phyloP scores from a whole-genome alignment of 2,888 invertebrate species.

The Drosophila gaucha region DNA sequence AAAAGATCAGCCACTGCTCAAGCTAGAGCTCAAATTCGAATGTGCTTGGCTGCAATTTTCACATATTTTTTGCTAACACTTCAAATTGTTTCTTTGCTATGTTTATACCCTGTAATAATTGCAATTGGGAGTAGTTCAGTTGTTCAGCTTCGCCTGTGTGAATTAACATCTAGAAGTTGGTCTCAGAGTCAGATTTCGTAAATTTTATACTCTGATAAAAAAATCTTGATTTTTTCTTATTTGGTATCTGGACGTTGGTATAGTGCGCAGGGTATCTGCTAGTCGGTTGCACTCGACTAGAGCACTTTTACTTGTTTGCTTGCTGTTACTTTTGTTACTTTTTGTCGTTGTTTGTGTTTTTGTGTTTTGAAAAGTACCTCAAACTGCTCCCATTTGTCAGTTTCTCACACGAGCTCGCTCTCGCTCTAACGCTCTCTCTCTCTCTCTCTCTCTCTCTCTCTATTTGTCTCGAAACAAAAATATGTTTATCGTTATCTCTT shows the following conservation, averaged over 20 bases:
- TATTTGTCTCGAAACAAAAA: slow-evolving; percentile 11
- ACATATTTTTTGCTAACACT: slow-evolving; percentile 41
- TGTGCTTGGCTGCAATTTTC: slow-evolving; percentile 25
- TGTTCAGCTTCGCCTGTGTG: too few species aligned
- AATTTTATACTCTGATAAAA: too few species aligned
- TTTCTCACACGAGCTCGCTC: slow-evolving; percentile 1
- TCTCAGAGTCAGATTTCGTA: too few species aligned
- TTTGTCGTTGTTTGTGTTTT: slow-evolving; percentile 28
- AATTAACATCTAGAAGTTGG: too few species aligned
- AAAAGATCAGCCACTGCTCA: slow-evolving; percentile 31
- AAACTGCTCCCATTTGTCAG: slow-evolving; percentile 9
- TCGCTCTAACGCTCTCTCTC: slow-evolving; percentile 1
- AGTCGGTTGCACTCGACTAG: not conserved
- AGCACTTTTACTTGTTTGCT: slow-evolving; percentile 19
- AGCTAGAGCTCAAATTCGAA: slow-evolving; percentile 24
- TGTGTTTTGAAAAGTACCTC: slow-evolving; percentile 40
- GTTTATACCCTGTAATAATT: slow-evolving; percentile 1
- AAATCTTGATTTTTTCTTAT: too few species aligned
- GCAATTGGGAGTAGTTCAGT: not conserved
- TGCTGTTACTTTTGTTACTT: slow-evolving; percentile 26
- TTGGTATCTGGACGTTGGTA: too few species aligned
- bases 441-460: not conserved
- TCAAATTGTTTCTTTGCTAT: slow-evolving; percentile 28
- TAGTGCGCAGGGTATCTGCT: not conserved
- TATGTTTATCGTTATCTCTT: slow-evolving; percentile 33